Evolutionary conservation across 2,113 vertebrate species (phyloP).

Genomic region (Calyptommatus sinebrachiatus): DNA sequence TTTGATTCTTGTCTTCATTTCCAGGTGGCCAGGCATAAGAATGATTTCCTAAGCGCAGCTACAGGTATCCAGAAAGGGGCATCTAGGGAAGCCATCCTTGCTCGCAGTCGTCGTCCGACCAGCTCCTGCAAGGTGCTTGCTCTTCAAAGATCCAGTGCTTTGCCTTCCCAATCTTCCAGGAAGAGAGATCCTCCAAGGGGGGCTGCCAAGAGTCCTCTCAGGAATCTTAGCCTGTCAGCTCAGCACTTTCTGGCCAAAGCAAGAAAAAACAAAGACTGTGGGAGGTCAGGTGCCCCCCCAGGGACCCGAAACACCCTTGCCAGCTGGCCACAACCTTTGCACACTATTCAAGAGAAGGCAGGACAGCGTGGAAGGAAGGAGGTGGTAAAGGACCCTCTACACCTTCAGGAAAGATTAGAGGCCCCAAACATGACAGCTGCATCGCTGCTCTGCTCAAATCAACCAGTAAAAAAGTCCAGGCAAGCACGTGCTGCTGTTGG

Average conservation of each 20-base stretch:
- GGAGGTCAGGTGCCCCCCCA: not conserved
- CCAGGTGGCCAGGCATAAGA: constrained; percentile 47
- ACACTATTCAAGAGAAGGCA: constrained; percentile 7
- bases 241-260: not conserved
- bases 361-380: constrained; percentile 57
- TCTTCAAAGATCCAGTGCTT: constrained; percentile 25
- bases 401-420: not conserved
- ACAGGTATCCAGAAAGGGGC: not conserved
- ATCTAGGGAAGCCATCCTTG: not conserved
- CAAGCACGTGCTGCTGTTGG: constrained; percentile 20
- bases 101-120: not conserved
- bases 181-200: not conserved
- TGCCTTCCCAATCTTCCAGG: not conserved
- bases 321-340: too few relatives aligned
- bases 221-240: not conserved
- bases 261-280: not conserved
- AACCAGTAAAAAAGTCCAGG: not conserved
- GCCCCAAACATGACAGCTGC: not conserved
- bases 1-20: constrained; percentile 30
- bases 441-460: not conserved
- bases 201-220: not conserved
- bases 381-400: rapidly evolving
- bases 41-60: not conserved
- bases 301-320: not conserved
- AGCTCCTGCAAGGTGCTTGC: constrained; percentile 4